These are phyloP conservation scores for Raillietiella orientalis DNA, from an alignment of 2,888 invertebrate species.

Conservation along the genomic window DNA sequence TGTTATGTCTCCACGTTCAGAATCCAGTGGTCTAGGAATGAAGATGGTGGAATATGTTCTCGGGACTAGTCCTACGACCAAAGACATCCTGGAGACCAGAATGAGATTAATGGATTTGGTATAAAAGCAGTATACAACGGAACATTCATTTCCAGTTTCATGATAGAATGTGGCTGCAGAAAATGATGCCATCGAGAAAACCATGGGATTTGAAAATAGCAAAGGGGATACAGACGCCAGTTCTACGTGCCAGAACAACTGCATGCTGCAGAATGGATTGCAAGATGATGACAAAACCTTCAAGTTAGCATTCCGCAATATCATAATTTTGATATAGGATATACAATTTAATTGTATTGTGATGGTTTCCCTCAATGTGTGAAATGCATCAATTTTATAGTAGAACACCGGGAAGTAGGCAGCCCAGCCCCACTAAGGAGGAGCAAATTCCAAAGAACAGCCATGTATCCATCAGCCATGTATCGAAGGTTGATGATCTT, in stretches of 20 bases:
- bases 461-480: too few relatives aligned
- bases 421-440: constrained; percentile 68
- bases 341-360: too few relatives aligned
- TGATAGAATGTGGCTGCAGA: too few relatives aligned
- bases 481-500: too few relatives aligned
- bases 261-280: constrained; percentile 28
- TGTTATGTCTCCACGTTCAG: constrained; percentile 46
- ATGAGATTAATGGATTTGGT: constrained; percentile 26
- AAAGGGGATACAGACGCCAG: too few relatives aligned
- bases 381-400: constrained; percentile 17
- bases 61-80: constrained; percentile 56
- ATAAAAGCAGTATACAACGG: too few relatives aligned
- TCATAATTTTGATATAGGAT: too few relatives aligned
- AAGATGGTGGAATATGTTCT: constrained; percentile 97
- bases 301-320: constrained; percentile 28
- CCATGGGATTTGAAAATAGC: constrained; percentile 5
- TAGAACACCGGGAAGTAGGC: constrained; percentile 61
- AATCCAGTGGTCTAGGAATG: constrained; percentile 62
- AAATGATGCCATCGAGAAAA: constrained; percentile 4
- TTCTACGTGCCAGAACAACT: constrained; percentile 20
- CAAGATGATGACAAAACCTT: constrained; percentile 56
- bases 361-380: too few relatives aligned
- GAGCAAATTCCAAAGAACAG: too few relatives aligned
- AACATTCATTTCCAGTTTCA: constrained; percentile 6
- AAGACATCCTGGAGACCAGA: constrained; percentile 31